Conservation (phyloP, 1,140 invertebrate species). For the Brachionus rotundiformis region DNA sequence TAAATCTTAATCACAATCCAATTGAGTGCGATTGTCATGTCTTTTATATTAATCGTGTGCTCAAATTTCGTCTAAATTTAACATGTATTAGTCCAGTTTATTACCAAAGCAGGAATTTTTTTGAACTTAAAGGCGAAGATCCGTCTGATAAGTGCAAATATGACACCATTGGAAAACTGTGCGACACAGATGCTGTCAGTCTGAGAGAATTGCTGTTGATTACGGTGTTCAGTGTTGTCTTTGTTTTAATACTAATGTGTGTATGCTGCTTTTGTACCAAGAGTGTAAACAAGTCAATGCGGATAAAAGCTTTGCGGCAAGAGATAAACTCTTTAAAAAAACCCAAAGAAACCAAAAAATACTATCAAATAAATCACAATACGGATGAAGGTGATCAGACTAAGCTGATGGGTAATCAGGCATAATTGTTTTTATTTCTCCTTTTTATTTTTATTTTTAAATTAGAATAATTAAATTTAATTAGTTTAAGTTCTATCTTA, state of each 20-base stretch:
- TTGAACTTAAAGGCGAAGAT: constrained; percentile 3
- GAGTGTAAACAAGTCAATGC: not conserved
- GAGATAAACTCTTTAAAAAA: not conserved
- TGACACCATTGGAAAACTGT: not conserved
- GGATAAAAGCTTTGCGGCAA: not conserved
- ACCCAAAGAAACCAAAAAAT: not conserved
- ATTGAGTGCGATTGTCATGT: constrained; percentile 35
- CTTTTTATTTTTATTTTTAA: not conserved
- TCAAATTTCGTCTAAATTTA: not conserved
- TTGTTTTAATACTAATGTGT: not conserved
- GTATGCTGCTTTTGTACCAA: not conserved
- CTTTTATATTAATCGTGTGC: not conserved
- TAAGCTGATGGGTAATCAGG: not conserved
- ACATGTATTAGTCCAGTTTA: not conserved
- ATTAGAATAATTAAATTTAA: not conserved
- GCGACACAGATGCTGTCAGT: not conserved
- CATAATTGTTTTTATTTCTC: not conserved
- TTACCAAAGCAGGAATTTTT: not conserved
- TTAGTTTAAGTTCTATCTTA: not conserved
- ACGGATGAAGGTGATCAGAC: not conserved
- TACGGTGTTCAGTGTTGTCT: not conserved
- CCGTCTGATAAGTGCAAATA: not conserved
- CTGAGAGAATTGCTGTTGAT: not conserved
- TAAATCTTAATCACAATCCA: constrained; percentile 27
- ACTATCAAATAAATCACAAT: not conserved